Base-by-base conservation (phyloP, 2,113 vertebrate species). In the Ramphastos sulfuratus region DNA sequence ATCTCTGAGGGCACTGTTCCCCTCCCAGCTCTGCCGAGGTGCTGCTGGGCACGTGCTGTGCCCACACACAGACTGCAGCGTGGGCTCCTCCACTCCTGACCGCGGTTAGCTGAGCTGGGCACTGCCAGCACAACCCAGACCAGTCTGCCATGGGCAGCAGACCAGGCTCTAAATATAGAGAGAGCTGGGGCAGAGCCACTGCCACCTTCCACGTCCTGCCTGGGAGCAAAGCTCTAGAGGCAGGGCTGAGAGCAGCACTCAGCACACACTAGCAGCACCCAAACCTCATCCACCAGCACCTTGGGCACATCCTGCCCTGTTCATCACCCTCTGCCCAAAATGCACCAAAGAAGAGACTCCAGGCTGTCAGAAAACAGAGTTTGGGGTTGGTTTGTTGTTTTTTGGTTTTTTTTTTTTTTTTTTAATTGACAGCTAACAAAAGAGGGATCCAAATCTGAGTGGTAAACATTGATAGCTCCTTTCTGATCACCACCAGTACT, bases 401-500 rank as follows among this genome's bases (percentile, higher is more conserved):
- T 39, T 39, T 9, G 9, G 37, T 39, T 39, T 39, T 39, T 39
- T 39, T 39, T 39, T 39, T 39, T 39, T 39, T 58, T 33, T 50
- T 83, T 80, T 42, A 94, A 92, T 89, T 24, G 75, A 70, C 77
- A 59, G 82, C 92, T 80, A 96, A 95, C 96, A 95, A 94, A 97
- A 97, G 94, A 87, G 91, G 81, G 95, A 85, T 91, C 31, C 85
- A 24, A 85, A 91, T 85, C 65, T 56, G 11, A 1, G 79, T 8
- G 67, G 93, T 89, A 93, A 96, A 96, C 91, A 94, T 37, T 55
- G 82, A 90, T 69, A 75, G 92, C 87, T 92, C 93, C 95, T 92
- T 96, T 97, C 96, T 93, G 95, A 96, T 91, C 85, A 90, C 92
- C 60, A 66, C 97, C 42, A 85, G 96, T 46, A 54, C 89, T 97